phyloP scores from a whole-genome alignment of 2,113 vertebrate genomes.

The Pogona vitticeps region DNA sequence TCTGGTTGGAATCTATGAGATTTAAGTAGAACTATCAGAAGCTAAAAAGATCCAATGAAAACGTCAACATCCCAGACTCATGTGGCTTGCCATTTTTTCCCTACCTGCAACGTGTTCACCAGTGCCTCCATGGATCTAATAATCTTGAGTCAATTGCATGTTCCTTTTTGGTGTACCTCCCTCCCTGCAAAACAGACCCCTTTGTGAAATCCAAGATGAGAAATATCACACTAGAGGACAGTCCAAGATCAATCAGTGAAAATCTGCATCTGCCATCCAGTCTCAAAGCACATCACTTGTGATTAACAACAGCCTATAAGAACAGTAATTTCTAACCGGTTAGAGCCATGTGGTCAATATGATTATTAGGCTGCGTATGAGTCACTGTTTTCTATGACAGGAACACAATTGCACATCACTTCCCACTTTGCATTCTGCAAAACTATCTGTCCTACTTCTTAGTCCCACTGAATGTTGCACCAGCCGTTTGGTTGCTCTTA shows the following conservation, averaged over 20 bases:
- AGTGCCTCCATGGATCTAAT: not conserved
- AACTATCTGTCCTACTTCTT: not conserved
- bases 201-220: not conserved
- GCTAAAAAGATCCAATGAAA: too few relatives aligned
- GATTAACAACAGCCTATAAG: not conserved
- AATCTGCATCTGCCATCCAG: not conserved
- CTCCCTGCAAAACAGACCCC: too few relatives aligned
- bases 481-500: conserved; percentile 13
- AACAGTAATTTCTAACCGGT: not conserved
- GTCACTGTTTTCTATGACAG: not conserved
- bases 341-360: not conserved
- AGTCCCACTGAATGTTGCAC: not conserved
- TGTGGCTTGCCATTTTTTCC: not conserved
- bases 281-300: not conserved
- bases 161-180: too few relatives aligned
- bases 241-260: not conserved
- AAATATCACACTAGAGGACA: not conserved
- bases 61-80: too few relatives aligned
- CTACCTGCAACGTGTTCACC: not conserved
- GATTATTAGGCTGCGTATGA: not conserved
- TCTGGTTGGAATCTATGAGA: too few relatives aligned
- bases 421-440: not conserved
- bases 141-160: not conserved
- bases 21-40: too few relatives aligned
- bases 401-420: not conserved